These are phyloP conservation scores for Pipistrellus pipistrellus DNA, from an alignment of 2,797 vertebrate genomes.

Conservation along the genomic window DNA sequence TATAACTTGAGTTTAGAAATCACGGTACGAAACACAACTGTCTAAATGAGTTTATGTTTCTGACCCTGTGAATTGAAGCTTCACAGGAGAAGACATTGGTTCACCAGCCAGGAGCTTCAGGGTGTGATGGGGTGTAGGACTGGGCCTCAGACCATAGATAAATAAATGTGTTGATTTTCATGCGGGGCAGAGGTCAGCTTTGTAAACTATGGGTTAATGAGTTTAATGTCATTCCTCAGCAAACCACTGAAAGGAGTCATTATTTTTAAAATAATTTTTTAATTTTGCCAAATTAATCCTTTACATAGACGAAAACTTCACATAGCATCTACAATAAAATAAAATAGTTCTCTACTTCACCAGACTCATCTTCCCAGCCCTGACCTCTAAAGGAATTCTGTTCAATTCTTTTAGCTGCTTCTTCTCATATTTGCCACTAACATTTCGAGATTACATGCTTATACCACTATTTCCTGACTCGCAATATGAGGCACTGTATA, in stretches of 20 bases:
- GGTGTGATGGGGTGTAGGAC: not conserved
- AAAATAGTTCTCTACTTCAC: not conserved
- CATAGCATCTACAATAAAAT: not conserved
- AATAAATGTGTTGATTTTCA: not conserved
- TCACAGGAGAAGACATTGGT: not conserved
- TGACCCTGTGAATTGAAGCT: not conserved
- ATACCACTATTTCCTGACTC: not conserved
- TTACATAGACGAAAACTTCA: slow-evolving; percentile 41
- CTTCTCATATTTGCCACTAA: not conserved
- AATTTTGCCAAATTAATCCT: slow-evolving; percentile 54
- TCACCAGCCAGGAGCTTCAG: not conserved
- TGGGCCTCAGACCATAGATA: not conserved
- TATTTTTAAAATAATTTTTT: slow-evolving; percentile 26
- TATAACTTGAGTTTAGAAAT: not conserved
- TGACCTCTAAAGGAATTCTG: not conserved
- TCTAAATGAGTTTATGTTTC: not conserved
- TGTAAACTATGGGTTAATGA: not conserved
- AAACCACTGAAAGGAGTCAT: not conserved
- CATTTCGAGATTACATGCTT: not conserved
- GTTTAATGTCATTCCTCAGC: slow-evolving; percentile 20
- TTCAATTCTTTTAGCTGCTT: not conserved
- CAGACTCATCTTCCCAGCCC: not conserved
- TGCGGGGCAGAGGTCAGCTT: not conserved
- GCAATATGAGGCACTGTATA: not conserved
- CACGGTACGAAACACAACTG: not conserved